phyloP scores from a whole-genome alignment of 2,888 invertebrate genomes.

The Harpagoxenus sublaevis region DNA sequence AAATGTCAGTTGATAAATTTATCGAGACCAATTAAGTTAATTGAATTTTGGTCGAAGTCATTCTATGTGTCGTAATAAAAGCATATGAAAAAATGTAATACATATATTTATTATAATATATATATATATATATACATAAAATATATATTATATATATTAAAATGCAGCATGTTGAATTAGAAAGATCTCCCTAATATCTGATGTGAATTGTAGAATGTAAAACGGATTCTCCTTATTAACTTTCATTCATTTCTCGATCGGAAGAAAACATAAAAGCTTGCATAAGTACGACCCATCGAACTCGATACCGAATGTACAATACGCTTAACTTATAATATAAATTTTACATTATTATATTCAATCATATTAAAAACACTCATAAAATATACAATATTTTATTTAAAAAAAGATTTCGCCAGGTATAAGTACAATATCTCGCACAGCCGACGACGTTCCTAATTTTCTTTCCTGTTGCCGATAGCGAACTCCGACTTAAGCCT shows the following conservation, averaged over 20 bases:
- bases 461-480: conserved; percentile 17
- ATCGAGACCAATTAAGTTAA: neutral
- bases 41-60: neutral
- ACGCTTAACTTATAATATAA: neutral
- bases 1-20: neutral
- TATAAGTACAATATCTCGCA: neutral
- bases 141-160: neutral
- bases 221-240: neutral
- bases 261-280: neutral
- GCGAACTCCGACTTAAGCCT: conserved; percentile 80
- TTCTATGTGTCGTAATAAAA: neutral
- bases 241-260: neutral
- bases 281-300: neutral
- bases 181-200: neutral
- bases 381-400: too few species aligned
- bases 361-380: neutral
- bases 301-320: too few species aligned
- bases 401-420: neutral
- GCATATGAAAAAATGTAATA: neutral
- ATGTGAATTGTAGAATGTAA: neutral
- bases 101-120: neutral
- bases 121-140: too few species aligned
- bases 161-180: neutral
- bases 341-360: neutral
- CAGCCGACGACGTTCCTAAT: neutral